Conservation (phyloP, 2,113 vertebrate genomes). For the Tragulus kanchil region DNA sequence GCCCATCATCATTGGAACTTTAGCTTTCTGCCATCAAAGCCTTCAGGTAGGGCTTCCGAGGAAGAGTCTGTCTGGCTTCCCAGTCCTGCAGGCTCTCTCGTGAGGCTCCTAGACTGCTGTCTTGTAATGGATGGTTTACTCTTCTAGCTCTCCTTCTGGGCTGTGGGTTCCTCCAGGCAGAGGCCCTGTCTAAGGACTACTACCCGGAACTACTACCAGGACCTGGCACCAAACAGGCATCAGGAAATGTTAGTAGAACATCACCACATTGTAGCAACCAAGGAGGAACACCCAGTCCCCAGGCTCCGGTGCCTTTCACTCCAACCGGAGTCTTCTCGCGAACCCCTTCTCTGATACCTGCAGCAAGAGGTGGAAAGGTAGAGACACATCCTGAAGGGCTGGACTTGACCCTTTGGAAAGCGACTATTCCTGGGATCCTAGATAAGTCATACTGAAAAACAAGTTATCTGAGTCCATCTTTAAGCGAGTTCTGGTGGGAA, state of each 20-base stretch:
- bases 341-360: not conserved
- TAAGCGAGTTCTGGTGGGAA: not conserved
- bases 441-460: conserved; percentile 67
- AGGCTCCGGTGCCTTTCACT: not conserved
- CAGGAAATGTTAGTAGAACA: not conserved
- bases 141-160: not conserved
- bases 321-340: not conserved
- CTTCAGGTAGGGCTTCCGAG: not conserved
- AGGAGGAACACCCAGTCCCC: not conserved
- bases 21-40: conserved; percentile 42
- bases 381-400: not conserved
- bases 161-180: not conserved
- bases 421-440: conserved; percentile 1
- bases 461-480: conserved; percentile 55
- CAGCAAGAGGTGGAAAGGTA: conserved; percentile 11
- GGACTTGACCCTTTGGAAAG: conserved; percentile 9
- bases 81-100: not conserved
- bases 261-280: not conserved
- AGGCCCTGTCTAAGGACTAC: not conserved
- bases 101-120: not conserved
- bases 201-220: not conserved
- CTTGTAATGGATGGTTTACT: not conserved
- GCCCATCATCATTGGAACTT: not conserved
- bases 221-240: not conserved
- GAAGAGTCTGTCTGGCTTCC: not conserved